These are phyloP conservation scores for Folsomia candida DNA, from an alignment of 2,888 invertebrate species.

Conservation along the genomic window DNA sequence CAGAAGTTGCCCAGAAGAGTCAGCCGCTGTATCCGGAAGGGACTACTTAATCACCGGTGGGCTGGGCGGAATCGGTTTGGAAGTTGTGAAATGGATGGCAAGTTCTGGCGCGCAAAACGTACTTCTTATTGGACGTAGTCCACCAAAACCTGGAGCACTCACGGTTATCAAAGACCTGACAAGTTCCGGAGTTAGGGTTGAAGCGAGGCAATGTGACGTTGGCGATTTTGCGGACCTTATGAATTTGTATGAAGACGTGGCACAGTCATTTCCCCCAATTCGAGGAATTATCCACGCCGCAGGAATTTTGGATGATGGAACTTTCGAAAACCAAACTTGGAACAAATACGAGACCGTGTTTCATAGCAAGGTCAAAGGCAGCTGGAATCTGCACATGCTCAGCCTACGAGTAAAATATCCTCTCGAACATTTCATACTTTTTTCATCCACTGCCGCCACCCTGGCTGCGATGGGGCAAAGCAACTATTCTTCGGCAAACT, in stretches of 20 bases:
- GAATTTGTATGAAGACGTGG: conserved; percentile 23
- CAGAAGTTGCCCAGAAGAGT: conserved; percentile 1
- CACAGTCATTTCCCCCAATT: conserved; percentile 30
- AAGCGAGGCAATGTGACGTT: conserved; percentile 29
- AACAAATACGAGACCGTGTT: conserved; percentile 32
- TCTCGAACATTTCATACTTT: conserved; percentile 33
- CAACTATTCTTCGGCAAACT: conserved; percentile 29
- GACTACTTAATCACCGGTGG: conserved; percentile 41
- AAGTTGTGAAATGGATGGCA: conserved; percentile 39
- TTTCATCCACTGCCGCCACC: conserved; percentile 15
- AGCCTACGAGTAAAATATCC: neutral
- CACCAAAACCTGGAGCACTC: conserved; percentile 23
- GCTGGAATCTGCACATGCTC: neutral
- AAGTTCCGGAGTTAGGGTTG: conserved; percentile 17
- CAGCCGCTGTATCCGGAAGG: conserved; percentile 5
- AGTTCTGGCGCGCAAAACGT: conserved; percentile 32
- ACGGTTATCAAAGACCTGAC: conserved; percentile 17
- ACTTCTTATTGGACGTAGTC: conserved; percentile 31
- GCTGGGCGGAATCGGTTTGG: conserved; percentile 43
- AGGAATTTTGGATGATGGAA: conserved; percentile 33
- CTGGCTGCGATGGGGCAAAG: conserved; percentile 24
- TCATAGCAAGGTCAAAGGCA: conserved; percentile 25
- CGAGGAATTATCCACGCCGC: conserved; percentile 42
- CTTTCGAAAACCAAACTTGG: conserved; percentile 40
- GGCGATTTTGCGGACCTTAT: conserved; percentile 22